Percentiles rank a stretch among this genome's conserved stretches.
phyloP scores from a whole-genome alignment of 2,888 invertebrate species.

The Diarsia rubi region DNA sequence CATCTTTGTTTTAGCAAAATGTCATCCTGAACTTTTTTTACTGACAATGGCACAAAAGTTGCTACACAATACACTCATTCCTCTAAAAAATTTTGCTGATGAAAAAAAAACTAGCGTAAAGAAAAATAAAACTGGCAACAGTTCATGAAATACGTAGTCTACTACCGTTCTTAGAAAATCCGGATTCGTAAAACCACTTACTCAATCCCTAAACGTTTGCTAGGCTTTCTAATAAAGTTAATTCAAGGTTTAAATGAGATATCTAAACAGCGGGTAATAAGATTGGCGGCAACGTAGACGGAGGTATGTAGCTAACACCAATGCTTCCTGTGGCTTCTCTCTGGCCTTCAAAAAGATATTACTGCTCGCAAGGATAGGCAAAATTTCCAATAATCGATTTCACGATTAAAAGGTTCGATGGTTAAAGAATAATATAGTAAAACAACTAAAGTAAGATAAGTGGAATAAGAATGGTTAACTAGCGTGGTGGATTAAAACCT shows the following conservation, averaged over 20 bases:
- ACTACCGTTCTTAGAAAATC: neutral
- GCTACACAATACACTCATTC: neutral
- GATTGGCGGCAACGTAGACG: slow-evolving; percentile 44
- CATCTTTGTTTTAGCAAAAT: neutral
- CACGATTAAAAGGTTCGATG: neutral
- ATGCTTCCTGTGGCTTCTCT: slow-evolving; percentile 50
- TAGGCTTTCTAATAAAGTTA: slow-evolving; percentile 52
- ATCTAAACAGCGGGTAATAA: slow-evolving; percentile 43
- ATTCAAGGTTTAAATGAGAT: slow-evolving; percentile 59
- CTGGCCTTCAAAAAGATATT: slow-evolving; percentile 52
- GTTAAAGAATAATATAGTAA: too few species aligned
- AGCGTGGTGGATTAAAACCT: too few species aligned
- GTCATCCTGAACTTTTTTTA: neutral
- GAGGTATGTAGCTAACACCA: slow-evolving; percentile 39
- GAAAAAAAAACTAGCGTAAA: neutral
- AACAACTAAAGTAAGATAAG: too few species aligned
- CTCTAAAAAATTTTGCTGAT: neutral
- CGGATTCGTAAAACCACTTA: slow-evolving; percentile 24
- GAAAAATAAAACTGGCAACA: neutral
- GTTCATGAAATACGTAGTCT: neutral
- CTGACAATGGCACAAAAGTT: neutral
- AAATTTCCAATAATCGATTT: slow-evolving; percentile 29
- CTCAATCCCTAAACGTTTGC: slow-evolving; percentile 42
- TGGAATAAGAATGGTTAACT: too few species aligned
- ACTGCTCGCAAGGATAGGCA: slow-evolving; percentile 23